Conservation (phyloP, 2,113 vertebrate genomes). For the Proteles cristata region DNA sequence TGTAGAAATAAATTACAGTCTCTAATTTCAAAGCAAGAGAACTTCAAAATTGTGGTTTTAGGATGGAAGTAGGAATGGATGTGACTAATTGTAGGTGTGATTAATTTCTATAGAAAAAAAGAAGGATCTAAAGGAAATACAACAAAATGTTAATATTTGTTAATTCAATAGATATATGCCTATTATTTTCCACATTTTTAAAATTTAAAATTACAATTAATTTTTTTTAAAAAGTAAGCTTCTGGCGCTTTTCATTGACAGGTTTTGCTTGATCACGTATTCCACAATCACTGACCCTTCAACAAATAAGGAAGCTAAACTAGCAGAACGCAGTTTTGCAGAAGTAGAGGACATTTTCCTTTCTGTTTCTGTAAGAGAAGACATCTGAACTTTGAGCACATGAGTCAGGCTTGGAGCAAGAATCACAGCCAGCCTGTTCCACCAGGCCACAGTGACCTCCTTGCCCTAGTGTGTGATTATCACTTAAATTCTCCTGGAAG, state of each 20-base stretch:
- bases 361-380: not conserved
- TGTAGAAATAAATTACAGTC: not conserved
- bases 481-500: not conserved
- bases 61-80: not conserved
- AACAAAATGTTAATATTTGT: constrained; percentile 14
- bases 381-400: not conserved
- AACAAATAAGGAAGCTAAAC: not conserved
- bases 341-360: not conserved
- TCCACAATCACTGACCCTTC: not conserved
- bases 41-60: not conserved
- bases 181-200: constrained; percentile 7
- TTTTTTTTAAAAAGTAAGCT: not conserved
- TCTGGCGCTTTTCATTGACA: not conserved
- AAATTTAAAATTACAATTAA: not conserved
- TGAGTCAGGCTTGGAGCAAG: not conserved
- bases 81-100: not conserved
- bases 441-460: not conserved
- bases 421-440: not conserved
- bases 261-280: not conserved
- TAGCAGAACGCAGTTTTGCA: not conserved
- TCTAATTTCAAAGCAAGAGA: not conserved
- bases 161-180: not conserved
- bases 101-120: not conserved
- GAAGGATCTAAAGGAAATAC: not conserved
- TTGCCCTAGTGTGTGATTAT: not conserved